Evolutionary conservation across 1,140 invertebrate species (phyloP), one percentile per base, ranked within the genome.

Genomic region (Ylistrum balloti): DNA sequence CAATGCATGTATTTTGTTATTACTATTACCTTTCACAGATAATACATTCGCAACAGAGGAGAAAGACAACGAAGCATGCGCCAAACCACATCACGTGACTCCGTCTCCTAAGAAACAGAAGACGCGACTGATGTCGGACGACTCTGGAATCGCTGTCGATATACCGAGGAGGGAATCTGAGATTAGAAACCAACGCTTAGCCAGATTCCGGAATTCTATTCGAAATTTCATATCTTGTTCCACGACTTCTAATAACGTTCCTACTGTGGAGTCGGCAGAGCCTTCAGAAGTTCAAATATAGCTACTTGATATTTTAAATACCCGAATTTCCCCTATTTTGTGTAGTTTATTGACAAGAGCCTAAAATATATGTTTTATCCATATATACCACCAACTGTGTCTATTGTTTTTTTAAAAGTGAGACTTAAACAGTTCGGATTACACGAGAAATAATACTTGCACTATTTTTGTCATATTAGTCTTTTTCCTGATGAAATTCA

Each of bases 331-430:
- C 56, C 56, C 22, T 74, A 74, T 74, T 74, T 74, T 74, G 56
- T 74, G 56, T 74, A 74, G 28, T 74, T 28, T 48, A 48, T 48
- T 28, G 9, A 74, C 17, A 28, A 9, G 22, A 74, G 22, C n/a
- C 22, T 17, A 74, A n/a, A n/a, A 74, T 74, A 74, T 74, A 74
- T 74, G 56, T 74, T 74, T 74, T 74, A 74, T 74, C 56, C 56
- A 5, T 48, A 45, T 45, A 45, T 17, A 45, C 1, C 17, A 45
- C 35, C 13, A 38, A 7, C 13, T 7, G 35, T 7, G 5, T 38
- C 13, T 38, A 13, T 38, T 38, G 35, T 38, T 13, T 38, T 38
- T 38, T n/a, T n/a, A n/a, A n/a, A n/a, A n/a, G n/a, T n/a, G n/a
- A n/a, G n/a, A n/a, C n/a, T n/a, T n/a, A n/a, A n/a, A n/a, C n/a